Conservation (phyloP, 2,888 invertebrate genomes). For the Sylvicola cinctus region DNA sequence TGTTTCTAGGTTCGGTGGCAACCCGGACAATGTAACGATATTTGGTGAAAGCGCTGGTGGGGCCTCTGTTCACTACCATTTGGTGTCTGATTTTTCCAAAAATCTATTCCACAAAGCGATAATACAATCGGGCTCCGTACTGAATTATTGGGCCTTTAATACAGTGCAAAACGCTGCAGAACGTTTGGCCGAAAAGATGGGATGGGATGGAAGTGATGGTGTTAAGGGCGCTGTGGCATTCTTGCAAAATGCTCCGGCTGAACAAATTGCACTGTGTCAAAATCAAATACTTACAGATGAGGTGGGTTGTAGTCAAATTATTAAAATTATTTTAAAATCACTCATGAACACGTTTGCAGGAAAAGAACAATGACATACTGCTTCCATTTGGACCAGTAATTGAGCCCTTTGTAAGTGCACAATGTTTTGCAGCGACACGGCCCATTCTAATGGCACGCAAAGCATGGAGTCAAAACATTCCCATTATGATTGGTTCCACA, state of each 20-base stretch:
- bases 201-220: conserved; percentile 17
- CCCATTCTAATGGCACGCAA: conserved; percentile 1
- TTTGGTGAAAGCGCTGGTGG: conserved; percentile 33
- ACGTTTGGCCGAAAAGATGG: conserved; percentile 19
- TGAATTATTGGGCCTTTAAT: conserved; percentile 20
- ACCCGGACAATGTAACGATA: conserved; percentile 29
- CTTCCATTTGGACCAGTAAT: conserved; percentile 3
- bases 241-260: conserved; percentile 18
- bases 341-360: not conserved
- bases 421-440: not conserved
- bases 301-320: conserved; percentile 8
- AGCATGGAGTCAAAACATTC: conserved; percentile 1
- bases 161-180: conserved; percentile 17
- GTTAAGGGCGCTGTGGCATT: conserved; percentile 21
- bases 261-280: conserved; percentile 18
- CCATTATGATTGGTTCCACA: not conserved
- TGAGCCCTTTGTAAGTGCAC: conserved; percentile 3
- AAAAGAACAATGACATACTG: not conserved
- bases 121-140: conserved; percentile 19
- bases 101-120: conserved; percentile 21
- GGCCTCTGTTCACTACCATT: conserved; percentile 26
- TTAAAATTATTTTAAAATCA: not conserved
- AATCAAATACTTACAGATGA: conserved; percentile 16
- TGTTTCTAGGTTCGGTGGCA: conserved; percentile 28
- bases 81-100: conserved; percentile 27